These are phyloP conservation scores for Eupithecia subumbrata DNA, from an alignment of 2,888 invertebrate genomes.

Conservation along the genomic window DNA sequence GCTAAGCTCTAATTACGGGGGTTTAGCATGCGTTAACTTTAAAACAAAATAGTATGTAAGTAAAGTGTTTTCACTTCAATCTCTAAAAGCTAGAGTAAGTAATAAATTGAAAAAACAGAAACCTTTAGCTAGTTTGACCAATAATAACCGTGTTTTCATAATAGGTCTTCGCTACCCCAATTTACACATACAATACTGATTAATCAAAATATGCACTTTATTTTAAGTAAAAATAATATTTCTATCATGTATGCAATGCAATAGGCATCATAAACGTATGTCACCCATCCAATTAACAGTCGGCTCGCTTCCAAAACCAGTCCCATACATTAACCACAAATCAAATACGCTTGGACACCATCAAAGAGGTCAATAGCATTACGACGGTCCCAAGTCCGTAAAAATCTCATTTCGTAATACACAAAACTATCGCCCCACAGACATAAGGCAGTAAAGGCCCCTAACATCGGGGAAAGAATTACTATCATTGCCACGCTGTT, in stretches of 20 bases:
- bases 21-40: no score
- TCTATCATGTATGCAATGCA: not conserved
- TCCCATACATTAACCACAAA: slow-evolving; percentile 34
- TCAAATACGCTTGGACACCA: slow-evolving; percentile 50
- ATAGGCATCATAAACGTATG: not conserved
- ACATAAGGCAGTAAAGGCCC: slow-evolving; percentile 65
- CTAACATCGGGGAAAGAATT: slow-evolving; percentile 65
- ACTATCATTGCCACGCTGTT: slow-evolving; percentile 73
- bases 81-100: no score
- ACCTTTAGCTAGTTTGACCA: no score
- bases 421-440: slow-evolving; percentile 59
- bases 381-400: slow-evolving; percentile 58
- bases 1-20: no score
- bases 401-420: slow-evolving; percentile 63
- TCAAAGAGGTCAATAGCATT: slow-evolving; percentile 62
- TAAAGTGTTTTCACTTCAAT: no score
- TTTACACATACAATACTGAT: no score
- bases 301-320: slow-evolving; percentile 14
- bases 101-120: no score
- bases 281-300: not conserved
- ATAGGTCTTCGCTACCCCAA: no score
- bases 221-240: not conserved
- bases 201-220: no score
- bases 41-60: no score
- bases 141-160: no score